Conservation (phyloP, 2,113 vertebrate species). For the Acinonyx jubatus region DNA sequence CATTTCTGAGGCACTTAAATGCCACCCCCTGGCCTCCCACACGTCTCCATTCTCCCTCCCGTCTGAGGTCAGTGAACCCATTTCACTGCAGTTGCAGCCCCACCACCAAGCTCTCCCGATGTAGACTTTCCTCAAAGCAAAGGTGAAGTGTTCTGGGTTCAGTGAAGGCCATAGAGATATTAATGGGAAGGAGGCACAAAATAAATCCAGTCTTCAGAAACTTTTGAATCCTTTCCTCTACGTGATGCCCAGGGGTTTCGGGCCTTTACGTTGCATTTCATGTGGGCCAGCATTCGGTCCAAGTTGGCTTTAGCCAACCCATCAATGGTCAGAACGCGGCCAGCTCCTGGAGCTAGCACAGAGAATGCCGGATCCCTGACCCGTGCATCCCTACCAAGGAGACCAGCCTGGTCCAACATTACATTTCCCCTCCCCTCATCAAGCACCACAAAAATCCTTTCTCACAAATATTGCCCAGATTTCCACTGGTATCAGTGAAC, state of each 20-base stretch:
- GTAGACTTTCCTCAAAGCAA: neutral
- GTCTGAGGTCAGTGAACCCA: neutral
- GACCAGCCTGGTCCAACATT: neutral
- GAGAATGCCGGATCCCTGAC: neutral
- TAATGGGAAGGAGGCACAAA: constrained; percentile 1
- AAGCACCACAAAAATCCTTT: neutral
- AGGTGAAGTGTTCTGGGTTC: neutral
- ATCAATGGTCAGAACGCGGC: neutral
- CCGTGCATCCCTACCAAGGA: neutral
- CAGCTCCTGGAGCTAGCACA: neutral
- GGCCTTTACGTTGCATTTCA: neutral
- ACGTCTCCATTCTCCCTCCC: neutral
- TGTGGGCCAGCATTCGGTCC: neutral
- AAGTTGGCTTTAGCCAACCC: constrained; percentile 14
- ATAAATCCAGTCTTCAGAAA: constrained; percentile 6
- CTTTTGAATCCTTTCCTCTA: neutral
- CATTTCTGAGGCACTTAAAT: neutral
- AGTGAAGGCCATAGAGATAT: neutral
- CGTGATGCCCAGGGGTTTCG: neutral
- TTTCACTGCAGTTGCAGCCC: neutral
- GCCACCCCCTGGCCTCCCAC: neutral
- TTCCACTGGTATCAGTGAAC: neutral
- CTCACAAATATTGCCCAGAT: neutral
- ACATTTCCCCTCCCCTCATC: neutral
- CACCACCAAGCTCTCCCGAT: neutral